Percentiles rank a stretch among this genome's conserved stretches.
Evolutionary conservation across 2,888 invertebrate genomes (phyloP).

Genomic region (Platypus cylindrus): DNA sequence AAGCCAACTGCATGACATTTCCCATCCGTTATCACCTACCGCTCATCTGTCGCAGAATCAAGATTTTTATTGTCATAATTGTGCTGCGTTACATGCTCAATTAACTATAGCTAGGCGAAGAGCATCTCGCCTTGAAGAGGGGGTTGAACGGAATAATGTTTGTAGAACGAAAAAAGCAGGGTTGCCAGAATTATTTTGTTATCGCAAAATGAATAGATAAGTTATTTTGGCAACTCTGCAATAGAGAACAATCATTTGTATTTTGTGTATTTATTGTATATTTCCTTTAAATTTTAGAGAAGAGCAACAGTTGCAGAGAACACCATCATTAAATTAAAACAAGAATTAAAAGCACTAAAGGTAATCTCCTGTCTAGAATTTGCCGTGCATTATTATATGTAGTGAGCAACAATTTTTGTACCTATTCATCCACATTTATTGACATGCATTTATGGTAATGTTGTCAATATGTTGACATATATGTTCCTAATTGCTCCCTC

Average conservation of each 20-base stretch:
- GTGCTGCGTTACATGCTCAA: constrained; percentile 6
- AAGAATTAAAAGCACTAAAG: constrained; percentile 56
- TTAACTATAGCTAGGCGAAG: constrained; percentile 6
- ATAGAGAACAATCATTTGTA: too few relatives aligned
- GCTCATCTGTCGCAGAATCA: not conserved
- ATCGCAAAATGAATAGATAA: not conserved
- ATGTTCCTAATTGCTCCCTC: too few relatives aligned
- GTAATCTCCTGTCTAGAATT: constrained; percentile 39
- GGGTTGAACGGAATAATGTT: constrained; percentile 10
- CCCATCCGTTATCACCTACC: constrained; percentile 18
- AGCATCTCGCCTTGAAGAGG: constrained; percentile 7
- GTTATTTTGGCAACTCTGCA: too few relatives aligned
- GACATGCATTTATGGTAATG: too few relatives aligned
- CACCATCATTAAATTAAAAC: constrained; percentile 49
- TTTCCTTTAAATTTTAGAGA: constrained; percentile 40
- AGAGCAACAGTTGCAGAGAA: constrained; percentile 49
- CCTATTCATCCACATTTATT: too few relatives aligned
- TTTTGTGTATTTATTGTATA: too few relatives aligned
- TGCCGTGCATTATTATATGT: too few relatives aligned
- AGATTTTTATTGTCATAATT: constrained; percentile 8
- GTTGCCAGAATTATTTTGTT: not conserved
- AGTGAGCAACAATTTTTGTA: too few relatives aligned
- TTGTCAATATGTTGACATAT: too few relatives aligned
- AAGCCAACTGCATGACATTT: constrained; percentile 16
- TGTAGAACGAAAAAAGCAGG: constrained; percentile 1